Conservation (phyloP, 2,113 vertebrate genomes). For the Zosterops pallidus region DNA sequence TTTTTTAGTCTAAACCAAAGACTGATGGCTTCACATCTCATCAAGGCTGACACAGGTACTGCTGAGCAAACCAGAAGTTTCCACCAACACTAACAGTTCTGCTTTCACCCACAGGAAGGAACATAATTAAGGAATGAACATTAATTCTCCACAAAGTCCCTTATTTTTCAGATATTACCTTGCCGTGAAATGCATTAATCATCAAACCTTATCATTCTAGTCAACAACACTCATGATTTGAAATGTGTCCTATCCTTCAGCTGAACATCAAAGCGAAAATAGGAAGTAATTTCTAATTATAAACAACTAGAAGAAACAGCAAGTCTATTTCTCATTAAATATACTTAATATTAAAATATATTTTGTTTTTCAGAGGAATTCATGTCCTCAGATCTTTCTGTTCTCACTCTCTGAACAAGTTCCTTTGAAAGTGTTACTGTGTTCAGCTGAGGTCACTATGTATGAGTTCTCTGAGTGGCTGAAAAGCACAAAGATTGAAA, state of each 20-base stretch:
- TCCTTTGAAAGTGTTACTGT: background rate
- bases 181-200: background rate
- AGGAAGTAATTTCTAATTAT: background rate
- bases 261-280: constrained; percentile 1
- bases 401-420: background rate
- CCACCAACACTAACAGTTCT: background rate
- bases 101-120: background rate
- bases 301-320: background rate
- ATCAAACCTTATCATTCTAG: background rate
- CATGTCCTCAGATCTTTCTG: background rate
- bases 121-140: background rate
- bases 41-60: background rate
- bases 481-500: background rate
- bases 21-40: background rate
- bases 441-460: background rate
- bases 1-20: background rate
- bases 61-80: background rate
- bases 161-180: background rate
- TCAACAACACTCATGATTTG: background rate
- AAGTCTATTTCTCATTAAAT: background rate
- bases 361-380: background rate
- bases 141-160: background rate
- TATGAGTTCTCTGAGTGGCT: background rate
- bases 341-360: background rate
- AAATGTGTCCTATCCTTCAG: background rate